Percentiles rank a stretch among this genome's conserved stretches.
Evolutionary conservation across 2,113 vertebrate genomes (phyloP).

Genomic region (Hippocampus comes): DNA sequence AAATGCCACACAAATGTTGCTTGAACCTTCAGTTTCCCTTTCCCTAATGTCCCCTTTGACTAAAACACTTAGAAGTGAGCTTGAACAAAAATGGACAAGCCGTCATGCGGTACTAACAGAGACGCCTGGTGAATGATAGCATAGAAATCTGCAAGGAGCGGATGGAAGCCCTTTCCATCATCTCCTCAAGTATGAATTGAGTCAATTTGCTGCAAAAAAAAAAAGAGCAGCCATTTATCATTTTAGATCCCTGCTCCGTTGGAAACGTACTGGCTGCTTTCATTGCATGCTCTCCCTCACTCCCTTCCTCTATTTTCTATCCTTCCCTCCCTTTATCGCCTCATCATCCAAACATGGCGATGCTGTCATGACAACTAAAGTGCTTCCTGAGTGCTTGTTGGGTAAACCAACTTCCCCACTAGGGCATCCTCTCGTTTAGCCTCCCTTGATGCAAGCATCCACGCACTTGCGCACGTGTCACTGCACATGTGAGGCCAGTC

Average conservation of each 20-base stretch:
- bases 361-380: conserved; percentile 63
- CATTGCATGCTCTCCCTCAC: neutral
- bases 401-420: conserved; percentile 65
- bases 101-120: conserved; percentile 6
- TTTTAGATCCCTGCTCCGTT: conserved; percentile 24
- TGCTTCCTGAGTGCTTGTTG: conserved; percentile 69
- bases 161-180: conserved; percentile 31
- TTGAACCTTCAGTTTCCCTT: neutral
- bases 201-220: conserved; percentile 23
- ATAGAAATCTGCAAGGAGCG: conserved; percentile 16
- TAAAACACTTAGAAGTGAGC: conserved; percentile 9
- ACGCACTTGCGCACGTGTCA: conserved; percentile 3
- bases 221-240: conserved; percentile 40
- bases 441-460: conserved; percentile 22
- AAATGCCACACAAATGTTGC: neutral
- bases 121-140: neutral
- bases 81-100: conserved; percentile 12
- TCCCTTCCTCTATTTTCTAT: neutral
- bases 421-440: conserved; percentile 49
- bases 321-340: conserved; percentile 17
- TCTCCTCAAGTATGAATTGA: conserved; percentile 43
- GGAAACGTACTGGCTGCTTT: conserved; percentile 21
- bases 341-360: conserved; percentile 52
- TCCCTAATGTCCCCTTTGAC: neutral
- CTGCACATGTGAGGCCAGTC: conserved; percentile 6